These are phyloP conservation scores for Tholera decimalis DNA, from an alignment of 2,888 invertebrate genomes.

Conservation along the genomic window DNA sequence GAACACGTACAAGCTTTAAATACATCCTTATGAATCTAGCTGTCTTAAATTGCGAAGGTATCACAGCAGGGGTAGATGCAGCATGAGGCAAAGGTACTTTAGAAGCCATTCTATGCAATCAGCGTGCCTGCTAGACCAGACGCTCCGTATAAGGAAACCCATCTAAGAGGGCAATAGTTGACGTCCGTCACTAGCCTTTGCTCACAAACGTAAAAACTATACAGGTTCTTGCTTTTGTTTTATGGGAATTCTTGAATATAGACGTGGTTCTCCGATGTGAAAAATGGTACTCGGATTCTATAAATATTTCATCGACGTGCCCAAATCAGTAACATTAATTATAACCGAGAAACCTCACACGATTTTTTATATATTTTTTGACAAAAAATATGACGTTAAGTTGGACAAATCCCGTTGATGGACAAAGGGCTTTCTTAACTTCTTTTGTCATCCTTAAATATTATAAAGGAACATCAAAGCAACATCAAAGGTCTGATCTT, in stretches of 20 bases:
- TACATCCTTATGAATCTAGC: slow-evolving; percentile 8
- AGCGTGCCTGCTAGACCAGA: slow-evolving; percentile 63
- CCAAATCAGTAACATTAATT: slow-evolving; percentile 29
- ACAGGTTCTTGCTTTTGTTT: slow-evolving; percentile 45
- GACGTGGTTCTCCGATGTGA: slow-evolving; percentile 40
- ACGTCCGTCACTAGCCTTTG: slow-evolving; percentile 59
- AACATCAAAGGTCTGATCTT: slow-evolving; percentile 28
- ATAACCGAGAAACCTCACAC: slow-evolving; percentile 16
- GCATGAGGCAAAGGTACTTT: slow-evolving; percentile 60
- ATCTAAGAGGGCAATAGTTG: slow-evolving; percentile 52
- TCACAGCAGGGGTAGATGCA: slow-evolving; percentile 50
- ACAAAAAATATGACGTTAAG: slow-evolving; percentile 6
- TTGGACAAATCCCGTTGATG: slow-evolving; percentile 24
- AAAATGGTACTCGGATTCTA: slow-evolving; percentile 28
- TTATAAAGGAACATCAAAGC: slow-evolving; percentile 58
- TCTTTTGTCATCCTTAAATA: slow-evolving; percentile 43
- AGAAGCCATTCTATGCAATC: slow-evolving; percentile 69
- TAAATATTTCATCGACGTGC: slow-evolving; percentile 43
- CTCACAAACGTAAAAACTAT: slow-evolving; percentile 56
- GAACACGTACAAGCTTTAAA: neutral
- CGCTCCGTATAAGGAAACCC: slow-evolving; percentile 72
- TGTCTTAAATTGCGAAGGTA: slow-evolving; percentile 31
- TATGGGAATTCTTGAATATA: slow-evolving; percentile 54
- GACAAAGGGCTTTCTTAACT: slow-evolving; percentile 22
- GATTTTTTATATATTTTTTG: slow-evolving; percentile 4